Evolutionary conservation across 2,113 vertebrate species (phyloP).

Genomic region (Chamaea fasciata): DNA sequence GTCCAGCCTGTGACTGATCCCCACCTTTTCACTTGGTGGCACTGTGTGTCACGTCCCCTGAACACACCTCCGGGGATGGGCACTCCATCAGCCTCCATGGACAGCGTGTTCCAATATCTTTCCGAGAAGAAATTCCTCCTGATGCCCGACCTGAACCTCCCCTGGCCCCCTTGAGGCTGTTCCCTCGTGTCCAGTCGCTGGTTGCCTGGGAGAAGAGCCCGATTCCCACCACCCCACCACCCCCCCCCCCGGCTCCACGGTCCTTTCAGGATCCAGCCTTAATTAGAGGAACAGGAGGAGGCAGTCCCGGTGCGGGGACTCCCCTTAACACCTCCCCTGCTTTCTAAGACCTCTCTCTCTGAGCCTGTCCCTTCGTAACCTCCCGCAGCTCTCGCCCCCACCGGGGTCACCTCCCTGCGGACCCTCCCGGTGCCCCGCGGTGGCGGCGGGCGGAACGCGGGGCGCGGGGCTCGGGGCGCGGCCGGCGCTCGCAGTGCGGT

Average conservation of each 20-base stretch:
- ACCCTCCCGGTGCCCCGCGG: background rate
- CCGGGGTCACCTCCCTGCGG: background rate
- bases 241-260: accelerated
- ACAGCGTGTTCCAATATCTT: background rate
- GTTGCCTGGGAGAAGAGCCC: background rate
- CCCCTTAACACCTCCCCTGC: background rate
- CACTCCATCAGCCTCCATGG: background rate
- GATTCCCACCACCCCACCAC: no score
- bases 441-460: constrained; percentile 46
- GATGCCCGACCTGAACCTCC: background rate
- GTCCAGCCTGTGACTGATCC: background rate
- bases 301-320: accelerated
- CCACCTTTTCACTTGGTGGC: background rate
- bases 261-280: background rate
- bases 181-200: background rate
- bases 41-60: background rate
- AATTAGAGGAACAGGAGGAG: background rate
- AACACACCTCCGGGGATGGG: background rate
- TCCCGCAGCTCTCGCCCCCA: background rate
- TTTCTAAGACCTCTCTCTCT: background rate
- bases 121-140: background rate
- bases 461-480: background rate
- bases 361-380: background rate
- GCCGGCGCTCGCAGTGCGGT: background rate
- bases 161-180: background rate